Evolutionary conservation across 2,797 vertebrate species (phyloP), one percentile per base, ranked within the genome.

Genomic region (Chrysocyon brachyurus): DNA sequence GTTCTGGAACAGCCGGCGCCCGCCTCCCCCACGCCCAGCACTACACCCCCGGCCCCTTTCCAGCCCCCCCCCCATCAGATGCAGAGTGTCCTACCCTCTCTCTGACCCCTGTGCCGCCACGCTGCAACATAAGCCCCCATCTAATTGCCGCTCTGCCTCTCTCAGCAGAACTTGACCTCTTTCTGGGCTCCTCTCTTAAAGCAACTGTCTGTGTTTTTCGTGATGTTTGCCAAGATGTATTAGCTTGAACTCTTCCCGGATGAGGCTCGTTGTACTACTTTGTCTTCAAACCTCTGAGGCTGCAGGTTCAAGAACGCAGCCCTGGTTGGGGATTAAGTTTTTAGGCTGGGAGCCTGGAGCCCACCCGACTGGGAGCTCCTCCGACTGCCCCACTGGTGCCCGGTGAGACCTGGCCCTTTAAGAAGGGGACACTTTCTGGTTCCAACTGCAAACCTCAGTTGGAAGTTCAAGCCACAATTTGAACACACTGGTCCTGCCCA

Each of bases 151-250:
- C 94, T 92, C 97, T 97, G 98, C 97, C 89, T 97, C 77, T 94
- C 97, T 98, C 97, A 97, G 95, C 97, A 97, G 97, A 97, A 97
- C 97, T 86, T 97, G 97, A 98, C 98, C 98, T 97, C 97, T 83
- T 97, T 97, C 97, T 93, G 93, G 90, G 97, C 94, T 94, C 84
- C 73, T 97, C 93, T 96, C 96, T 97, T 97, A 97, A 97, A 97
- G 95, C 73, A 93, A 97, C 98, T 98, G 96, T 94, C 97, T 96
- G 90, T 98, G 97, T 97, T 97, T 97, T 96, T 96, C 97, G 92
- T 98, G 97, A 97, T 54, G 92, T 92, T 94, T 95, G 95, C 90
- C 93, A 95, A 95, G 97, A 97, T 75, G 36, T 93, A 96, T 95
- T 94, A 95, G 97, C 94, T 87, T 97, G 96, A 98, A 94, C 95